A percentile compares a stretch with the other conserved stretches of the same genome.
Conservation (phyloP, 2,113 vertebrate species). For the Gymnocephalus cernua region DNA sequence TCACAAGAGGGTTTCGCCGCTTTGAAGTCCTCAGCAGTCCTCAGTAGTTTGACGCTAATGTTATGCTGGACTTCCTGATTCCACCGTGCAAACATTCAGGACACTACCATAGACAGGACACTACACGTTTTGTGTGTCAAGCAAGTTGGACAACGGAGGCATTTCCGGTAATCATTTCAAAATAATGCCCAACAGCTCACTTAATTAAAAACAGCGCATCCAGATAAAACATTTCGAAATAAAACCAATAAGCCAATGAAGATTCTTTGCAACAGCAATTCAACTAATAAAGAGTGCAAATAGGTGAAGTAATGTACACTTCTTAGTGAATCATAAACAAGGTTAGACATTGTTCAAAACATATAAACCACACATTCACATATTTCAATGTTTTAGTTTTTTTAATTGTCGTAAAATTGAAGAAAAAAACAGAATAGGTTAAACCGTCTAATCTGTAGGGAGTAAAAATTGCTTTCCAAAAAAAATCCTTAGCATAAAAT, state of each 20-base stretch:
- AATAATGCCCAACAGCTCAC: neutral
- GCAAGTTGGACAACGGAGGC: neutral
- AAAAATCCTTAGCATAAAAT: too few species aligned
- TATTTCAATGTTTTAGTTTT: neutral
- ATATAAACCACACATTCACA: neutral
- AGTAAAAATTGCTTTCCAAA: too few species aligned
- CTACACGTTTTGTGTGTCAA: neutral
- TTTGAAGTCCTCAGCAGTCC: neutral
- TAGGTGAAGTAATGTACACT: too few species aligned
- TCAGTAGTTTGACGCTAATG: neutral
- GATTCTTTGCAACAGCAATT: neutral
- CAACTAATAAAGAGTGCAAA: neutral
- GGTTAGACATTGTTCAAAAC: neutral
- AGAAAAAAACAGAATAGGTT: too few species aligned
- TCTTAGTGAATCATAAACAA: too few species aligned
- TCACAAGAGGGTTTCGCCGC: neutral
- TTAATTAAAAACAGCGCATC: neutral
- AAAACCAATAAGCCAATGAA: neutral
- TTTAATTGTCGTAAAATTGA: too few species aligned
- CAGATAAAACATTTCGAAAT: constrained; percentile 10
- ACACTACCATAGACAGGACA: neutral
- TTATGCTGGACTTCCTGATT: constrained; percentile 64
- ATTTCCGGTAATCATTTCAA: constrained; percentile 29
- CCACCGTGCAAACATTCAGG: constrained; percentile 61
- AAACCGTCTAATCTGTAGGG: too few species aligned